Base-by-base conservation (phyloP, 1,140 invertebrate species). In the Stenopsyche tienmushanensis region DNA sequence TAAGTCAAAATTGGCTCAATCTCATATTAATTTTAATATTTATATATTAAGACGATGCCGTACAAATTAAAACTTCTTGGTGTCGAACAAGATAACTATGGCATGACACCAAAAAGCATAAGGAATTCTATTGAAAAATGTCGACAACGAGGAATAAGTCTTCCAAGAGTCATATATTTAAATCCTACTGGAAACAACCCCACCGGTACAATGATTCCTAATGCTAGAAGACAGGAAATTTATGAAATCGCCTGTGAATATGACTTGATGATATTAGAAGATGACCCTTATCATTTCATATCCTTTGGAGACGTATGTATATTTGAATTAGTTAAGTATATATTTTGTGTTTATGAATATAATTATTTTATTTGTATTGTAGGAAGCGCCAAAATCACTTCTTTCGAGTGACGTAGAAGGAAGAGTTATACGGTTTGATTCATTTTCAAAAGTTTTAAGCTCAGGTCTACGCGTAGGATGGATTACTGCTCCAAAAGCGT, bases 351-450 rank as follows among this genome's bases (percentile, higher is more conserved):
- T n/a, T n/a, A n/a, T n/a, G n/a, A n/a, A n/a, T n/a, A n/a, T n/a
- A n/a, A n/a, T n/a, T n/a, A n/a, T n/a, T n/a, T 1, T 57, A 1
- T 17, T 20, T 42, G 18, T 20, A 44, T 34, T 29, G 3, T 69
- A 76, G 73, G 29, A 60, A 10, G 55, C 26, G 26, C 57, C 65
- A 0, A 83, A 83, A 13, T 88, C 87, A 5, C 89, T 92, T 69
- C 77, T 92, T 1, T 90, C 89, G 0, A 50, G 92, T 74, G 90
- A 93, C 73, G 82, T 80, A 0, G 89, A 91, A 73, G 89, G 90
- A 0, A 81, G n/a, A n/a, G n/a, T n/a, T n/a, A n/a, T n/a, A n/a
- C n/a, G n/a, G n/a, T n/a, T n/a, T n/a, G n/a, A n/a, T n/a, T n/a
- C n/a, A n/a, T n/a, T n/a, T n/a, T n/a, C n/a, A n/a, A n/a, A n/a